Evolutionary conservation across 2,797 vertebrate species (phyloP), one percentile per base, ranked within the genome.

Genomic region (Myotis daubentonii): DNA sequence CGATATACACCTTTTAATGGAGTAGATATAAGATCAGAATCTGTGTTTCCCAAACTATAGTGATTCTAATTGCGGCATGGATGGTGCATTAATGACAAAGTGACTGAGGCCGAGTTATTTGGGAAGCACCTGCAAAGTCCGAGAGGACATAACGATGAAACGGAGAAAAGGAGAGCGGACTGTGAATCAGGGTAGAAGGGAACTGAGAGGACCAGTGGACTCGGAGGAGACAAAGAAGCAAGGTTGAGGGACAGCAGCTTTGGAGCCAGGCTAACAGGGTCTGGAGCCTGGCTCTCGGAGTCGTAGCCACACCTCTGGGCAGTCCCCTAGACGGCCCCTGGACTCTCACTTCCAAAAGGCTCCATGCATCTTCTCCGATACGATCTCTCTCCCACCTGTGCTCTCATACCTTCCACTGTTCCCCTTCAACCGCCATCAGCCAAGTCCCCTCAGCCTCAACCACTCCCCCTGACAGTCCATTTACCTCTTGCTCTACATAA

Each of bases 251-350:
- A 6, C 5, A 36, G 72, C 44, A 44, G 22, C 80, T 36, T 44
- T 30, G 66, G 28, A 80, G 74, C 9, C 33, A 44, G 57, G 66
- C 28, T 8, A 33, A 25, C 5, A 44, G n/a, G 33, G 12, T 8
- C 16, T 12, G 28, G 36, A 23, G 16, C 60, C 70, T 20, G n/a
- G 8, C 82, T 62, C 76, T 51, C 22, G 3, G 44, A 38, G 44
- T 41, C 8, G 0, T 1, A 65, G 44, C 20, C 36, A 7, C 23
- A 6, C 38, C 30, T 36, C 55, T 2, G 23, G 20, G 49, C 38
- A 60, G 60, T 7, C 8, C 49, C 13, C 28, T 6, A 83, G 28
- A 44, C 28, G 47, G 47, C 13, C 16, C 38, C 47, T 13, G 13
- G 6, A 44, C 28, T 6, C 19, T 30, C 36, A 36, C 9, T 62